Conservation (phyloP, 1,140 invertebrate genomes). For the Pantala flavescens region DNA sequence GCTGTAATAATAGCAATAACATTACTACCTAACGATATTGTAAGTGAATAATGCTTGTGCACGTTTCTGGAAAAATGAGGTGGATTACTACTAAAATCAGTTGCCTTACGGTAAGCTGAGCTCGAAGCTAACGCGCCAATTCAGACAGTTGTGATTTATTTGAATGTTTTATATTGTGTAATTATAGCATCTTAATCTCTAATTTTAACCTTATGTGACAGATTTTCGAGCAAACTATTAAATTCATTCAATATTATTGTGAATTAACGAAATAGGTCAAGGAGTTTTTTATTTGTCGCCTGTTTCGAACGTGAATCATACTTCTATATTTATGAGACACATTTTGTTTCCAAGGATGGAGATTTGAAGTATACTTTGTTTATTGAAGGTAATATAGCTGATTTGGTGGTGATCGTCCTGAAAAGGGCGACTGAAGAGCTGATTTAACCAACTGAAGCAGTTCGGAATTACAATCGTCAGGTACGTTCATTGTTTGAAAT, state of each 20-base stretch:
- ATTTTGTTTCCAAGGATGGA: too few relatives aligned
- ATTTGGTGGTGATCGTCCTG: not conserved
- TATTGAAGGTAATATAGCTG: not conserved
- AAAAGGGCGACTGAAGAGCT: not conserved
- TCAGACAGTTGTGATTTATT: not conserved
- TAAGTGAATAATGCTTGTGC: too few relatives aligned
- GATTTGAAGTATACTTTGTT: not conserved
- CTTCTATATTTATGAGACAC: not conserved
- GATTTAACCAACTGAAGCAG: not conserved
- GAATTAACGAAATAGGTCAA: not conserved
- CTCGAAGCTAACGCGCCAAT: not conserved
- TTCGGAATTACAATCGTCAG: too few relatives aligned
- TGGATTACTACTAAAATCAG: conserved; percentile 10
- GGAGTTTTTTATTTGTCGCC: not conserved
- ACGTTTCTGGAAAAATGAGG: conserved; percentile 3
- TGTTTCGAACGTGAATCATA: conserved; percentile 1
- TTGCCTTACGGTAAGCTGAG: not conserved
- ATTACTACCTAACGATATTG: too few relatives aligned
- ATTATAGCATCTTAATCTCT: not conserved
- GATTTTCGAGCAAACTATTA: not conserved
- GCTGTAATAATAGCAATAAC: too few relatives aligned
- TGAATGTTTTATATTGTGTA: not conserved
- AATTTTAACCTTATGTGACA: too few relatives aligned
- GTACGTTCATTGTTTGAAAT: too few relatives aligned
- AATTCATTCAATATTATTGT: not conserved